Conservation (phyloP, 1,140 invertebrate species). For the Drosophila ohnishii region DNA sequence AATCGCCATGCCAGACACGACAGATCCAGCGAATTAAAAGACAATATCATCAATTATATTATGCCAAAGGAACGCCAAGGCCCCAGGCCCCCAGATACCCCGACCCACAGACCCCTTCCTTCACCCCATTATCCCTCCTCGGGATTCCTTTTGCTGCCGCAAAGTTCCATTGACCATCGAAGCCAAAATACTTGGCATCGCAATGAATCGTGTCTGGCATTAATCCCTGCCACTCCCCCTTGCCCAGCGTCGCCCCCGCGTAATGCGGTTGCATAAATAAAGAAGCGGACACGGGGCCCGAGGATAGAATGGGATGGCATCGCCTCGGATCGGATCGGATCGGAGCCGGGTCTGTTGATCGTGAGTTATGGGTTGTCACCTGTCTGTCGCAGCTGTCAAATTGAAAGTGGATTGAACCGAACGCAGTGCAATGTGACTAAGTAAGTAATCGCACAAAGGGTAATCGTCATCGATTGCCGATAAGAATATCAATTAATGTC, state of each 20-base stretch:
- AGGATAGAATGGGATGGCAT: constrained; percentile 19
- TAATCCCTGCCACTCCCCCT: constrained; percentile 31
- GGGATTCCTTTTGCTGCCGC: constrained; percentile 52
- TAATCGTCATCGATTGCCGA: constrained; percentile 75
- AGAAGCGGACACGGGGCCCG: constrained; percentile 62
- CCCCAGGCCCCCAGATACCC: background rate
- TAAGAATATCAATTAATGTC: constrained; percentile 83
- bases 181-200: constrained; percentile 55
- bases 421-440: constrained; percentile 34
- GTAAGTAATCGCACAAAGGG: constrained; percentile 52
- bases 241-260: constrained; percentile 14
- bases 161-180: constrained; percentile 54
- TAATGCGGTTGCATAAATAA: constrained; percentile 71
- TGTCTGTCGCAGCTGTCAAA: constrained; percentile 82
- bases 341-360: constrained; percentile 49
- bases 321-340: constrained; percentile 14
- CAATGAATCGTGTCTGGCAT: constrained; percentile 71
- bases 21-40: constrained; percentile 79
- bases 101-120: constrained; percentile 1
- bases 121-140: background rate
- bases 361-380: constrained; percentile 83
- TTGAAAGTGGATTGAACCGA: constrained; percentile 81
- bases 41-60: constrained; percentile 83
- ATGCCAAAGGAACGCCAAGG: constrained; percentile 59
- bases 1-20: constrained; percentile 60